Conservation (phyloP, 2,797 vertebrate genomes). For the Sparus aurata region DNA sequence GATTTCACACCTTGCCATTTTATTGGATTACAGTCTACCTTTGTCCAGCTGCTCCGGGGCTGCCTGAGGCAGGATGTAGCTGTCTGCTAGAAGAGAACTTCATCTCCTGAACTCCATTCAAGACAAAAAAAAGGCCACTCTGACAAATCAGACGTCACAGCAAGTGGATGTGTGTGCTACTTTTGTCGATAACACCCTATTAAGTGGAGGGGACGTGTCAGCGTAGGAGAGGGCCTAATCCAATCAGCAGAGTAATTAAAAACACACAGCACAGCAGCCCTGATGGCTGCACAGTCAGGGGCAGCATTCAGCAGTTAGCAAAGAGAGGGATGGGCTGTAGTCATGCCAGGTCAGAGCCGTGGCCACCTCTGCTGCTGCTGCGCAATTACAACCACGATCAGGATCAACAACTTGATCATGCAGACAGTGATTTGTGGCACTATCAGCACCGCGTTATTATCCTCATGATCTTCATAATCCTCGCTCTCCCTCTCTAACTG, state of each 20-base stretch:
- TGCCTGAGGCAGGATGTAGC: background rate
- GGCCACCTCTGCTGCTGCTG: constrained; percentile 23
- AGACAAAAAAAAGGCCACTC: constrained; percentile 40
- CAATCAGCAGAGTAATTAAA: constrained; percentile 80
- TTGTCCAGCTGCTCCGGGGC: constrained; percentile 10
- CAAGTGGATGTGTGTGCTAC: constrained; percentile 61
- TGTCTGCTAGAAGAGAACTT: constrained; percentile 43
- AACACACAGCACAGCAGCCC: constrained; percentile 75
- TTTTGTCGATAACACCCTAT: constrained; percentile 72
- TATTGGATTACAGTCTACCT: constrained; percentile 34
- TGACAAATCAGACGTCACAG: constrained; percentile 59
- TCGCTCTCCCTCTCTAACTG: background rate
- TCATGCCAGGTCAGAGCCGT: constrained; percentile 36
- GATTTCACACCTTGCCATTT: constrained; percentile 36
- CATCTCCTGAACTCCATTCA: constrained; percentile 43
- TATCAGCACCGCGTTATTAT: background rate
- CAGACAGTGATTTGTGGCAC: constrained; percentile 1
- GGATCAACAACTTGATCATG: constrained; percentile 4
- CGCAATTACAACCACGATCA: constrained; percentile 23
- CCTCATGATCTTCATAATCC: constrained; percentile 13
- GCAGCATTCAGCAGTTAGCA: constrained; percentile 61
- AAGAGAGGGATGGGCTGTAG: constrained; percentile 29
- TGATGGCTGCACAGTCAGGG: constrained; percentile 70
- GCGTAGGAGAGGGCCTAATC: constrained; percentile 63
- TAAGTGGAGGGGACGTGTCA: constrained; percentile 73